Evolutionary conservation across 2,888 invertebrate genomes (phyloP).

Genomic region (Trimorus sp.): DNA sequence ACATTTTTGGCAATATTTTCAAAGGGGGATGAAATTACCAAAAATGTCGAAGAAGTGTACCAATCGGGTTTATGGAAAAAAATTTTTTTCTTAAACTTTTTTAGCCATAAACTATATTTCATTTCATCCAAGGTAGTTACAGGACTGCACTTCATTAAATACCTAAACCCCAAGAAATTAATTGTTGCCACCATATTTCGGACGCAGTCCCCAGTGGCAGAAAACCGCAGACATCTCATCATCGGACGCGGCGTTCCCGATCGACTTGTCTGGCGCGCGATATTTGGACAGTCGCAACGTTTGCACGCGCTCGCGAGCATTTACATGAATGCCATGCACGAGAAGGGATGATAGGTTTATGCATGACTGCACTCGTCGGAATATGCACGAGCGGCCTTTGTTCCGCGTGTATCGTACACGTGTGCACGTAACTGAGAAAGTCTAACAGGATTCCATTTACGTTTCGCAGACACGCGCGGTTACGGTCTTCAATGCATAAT

Average conservation of each 20-base stretch:
- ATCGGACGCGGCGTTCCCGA: constrained; percentile 22
- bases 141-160: no score
- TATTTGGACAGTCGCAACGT: constrained; percentile 55
- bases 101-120: no score
- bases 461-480: constrained; percentile 52
- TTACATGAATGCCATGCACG: constrained; percentile 61
- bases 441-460: constrained; percentile 63
- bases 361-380: constrained; percentile 64
- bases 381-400: constrained; percentile 60
- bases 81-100: no score
- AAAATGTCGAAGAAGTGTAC: no score
- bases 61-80: no score
- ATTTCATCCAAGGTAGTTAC: no score
- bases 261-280: constrained; percentile 39
- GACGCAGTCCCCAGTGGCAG: neutral
- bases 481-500: constrained; percentile 59
- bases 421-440: constrained; percentile 61
- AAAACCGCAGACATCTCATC: no score
- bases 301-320: constrained; percentile 56
- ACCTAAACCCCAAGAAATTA: no score
- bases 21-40: no score
- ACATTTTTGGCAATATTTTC: no score
- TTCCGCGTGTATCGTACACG: constrained; percentile 55
- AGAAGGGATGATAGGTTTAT: constrained; percentile 65
- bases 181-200: no score